A percentile compares a stretch with the other conserved stretches of the same genome.
Conservation (phyloP, 1,140 invertebrate genomes). For the Carcinoscorpius rotundicauda region DNA sequence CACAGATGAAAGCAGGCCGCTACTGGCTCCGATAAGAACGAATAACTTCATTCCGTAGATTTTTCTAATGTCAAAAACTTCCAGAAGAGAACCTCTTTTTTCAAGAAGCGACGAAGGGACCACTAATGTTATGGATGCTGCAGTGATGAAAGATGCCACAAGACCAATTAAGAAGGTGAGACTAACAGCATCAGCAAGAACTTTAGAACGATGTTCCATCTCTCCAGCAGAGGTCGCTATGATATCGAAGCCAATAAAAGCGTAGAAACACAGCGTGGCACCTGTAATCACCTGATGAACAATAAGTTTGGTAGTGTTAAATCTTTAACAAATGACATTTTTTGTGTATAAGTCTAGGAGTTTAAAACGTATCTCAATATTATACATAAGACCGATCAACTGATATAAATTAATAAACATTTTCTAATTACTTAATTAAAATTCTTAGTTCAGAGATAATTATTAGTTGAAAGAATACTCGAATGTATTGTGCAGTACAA, state of each 20-base stretch:
- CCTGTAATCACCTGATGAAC: conserved; percentile 17
- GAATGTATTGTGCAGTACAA: too few relatives aligned
- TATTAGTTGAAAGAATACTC: too few relatives aligned
- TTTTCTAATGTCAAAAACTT: conserved; percentile 12
- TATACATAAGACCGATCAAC: too few relatives aligned
- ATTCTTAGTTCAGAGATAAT: too few relatives aligned
- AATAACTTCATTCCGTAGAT: conserved; percentile 16
- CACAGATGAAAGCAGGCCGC: conserved; percentile 7
- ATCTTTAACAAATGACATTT: too few relatives aligned
- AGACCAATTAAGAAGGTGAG: conserved; percentile 8
- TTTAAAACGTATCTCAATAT: too few relatives aligned
- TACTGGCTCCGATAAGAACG: conserved; percentile 12
- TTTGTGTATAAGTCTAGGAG: too few relatives aligned
- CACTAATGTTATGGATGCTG: conserved; percentile 7
- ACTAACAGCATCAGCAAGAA: conserved; percentile 7
- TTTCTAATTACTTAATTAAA: too few relatives aligned
- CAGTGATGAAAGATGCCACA: conserved; percentile 1
- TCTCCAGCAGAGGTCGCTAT: conserved; percentile 26
- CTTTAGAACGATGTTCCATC: conserved; percentile 8
- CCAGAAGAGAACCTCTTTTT: conserved; percentile 9
- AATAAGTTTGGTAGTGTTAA: too few relatives aligned
- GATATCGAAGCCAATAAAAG: conserved; percentile 31
- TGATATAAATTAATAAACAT: too few relatives aligned
- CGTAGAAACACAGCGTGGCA: conserved; percentile 26
- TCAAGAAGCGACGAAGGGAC: conserved; percentile 12